Evolutionary conservation across 2,888 invertebrate genomes (phyloP).

Genomic region (Chalcosyrphus nemorum): DNA sequence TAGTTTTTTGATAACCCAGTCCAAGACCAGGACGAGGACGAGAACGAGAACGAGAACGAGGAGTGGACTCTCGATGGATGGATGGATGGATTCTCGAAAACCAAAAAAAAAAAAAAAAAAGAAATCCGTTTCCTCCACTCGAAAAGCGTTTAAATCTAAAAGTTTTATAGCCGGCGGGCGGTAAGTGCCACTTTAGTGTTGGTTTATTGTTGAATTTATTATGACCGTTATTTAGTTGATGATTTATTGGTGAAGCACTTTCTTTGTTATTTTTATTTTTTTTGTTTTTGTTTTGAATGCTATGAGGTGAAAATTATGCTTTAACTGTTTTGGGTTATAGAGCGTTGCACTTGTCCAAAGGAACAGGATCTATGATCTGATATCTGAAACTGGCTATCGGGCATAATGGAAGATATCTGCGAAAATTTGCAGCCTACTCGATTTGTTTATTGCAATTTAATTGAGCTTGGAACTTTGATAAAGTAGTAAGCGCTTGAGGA

Average conservation of each 20-base stretch:
- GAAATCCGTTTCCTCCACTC: too few relatives aligned
- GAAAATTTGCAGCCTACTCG: background rate
- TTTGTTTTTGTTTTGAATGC: background rate
- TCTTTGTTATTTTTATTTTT: too few relatives aligned
- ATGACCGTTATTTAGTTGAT: slow-evolving; percentile 68
- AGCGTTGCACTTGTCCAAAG: slow-evolving; percentile 14
- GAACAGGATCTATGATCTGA: background rate
- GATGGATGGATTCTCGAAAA: slow-evolving; percentile 48
- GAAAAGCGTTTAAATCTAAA: slow-evolving; percentile 61
- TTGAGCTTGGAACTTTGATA: slow-evolving; percentile 48
- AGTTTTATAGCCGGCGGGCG: slow-evolving; percentile 51
- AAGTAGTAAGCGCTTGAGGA: slow-evolving; percentile 2
- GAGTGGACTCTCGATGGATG: slow-evolving; percentile 26
- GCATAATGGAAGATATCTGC: background rate
- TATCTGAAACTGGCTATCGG: background rate
- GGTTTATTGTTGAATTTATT: slow-evolving; percentile 72
- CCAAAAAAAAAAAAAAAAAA: slow-evolving; percentile 9
- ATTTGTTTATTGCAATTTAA: slow-evolving; percentile 60
- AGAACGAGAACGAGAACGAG: too few relatives aligned
- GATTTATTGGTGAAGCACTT: slow-evolving; percentile 67
- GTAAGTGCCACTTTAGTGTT: slow-evolving; percentile 72
- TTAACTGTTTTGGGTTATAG: slow-evolving; percentile 45
- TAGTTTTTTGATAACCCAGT: slow-evolving; percentile 70
- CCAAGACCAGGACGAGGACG: too few relatives aligned
- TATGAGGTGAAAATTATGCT: slow-evolving; percentile 69